These are phyloP conservation scores for Sinocyclocheilus rhinocerous DNA, from an alignment of 2,113 vertebrate genomes.

Conservation along the genomic window DNA sequence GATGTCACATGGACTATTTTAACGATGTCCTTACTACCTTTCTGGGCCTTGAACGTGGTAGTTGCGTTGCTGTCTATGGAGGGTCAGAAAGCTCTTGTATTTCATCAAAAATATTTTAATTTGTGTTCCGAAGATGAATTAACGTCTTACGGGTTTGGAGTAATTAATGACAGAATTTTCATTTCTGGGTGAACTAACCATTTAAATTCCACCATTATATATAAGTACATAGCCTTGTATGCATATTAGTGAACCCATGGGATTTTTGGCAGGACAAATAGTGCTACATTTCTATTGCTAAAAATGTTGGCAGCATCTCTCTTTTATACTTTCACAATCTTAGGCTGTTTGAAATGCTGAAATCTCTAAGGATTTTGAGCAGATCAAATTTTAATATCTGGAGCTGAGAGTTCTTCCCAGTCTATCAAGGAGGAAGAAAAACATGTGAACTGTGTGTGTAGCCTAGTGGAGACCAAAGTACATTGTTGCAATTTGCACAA, in stretches of 20 bases:
- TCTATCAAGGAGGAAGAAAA: slow-evolving; percentile 1
- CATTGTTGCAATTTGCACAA: not conserved
- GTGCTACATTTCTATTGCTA: not conserved
- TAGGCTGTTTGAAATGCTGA: not conserved
- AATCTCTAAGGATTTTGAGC: not conserved
- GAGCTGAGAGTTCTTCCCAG: not conserved
- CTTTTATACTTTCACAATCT: not conserved
- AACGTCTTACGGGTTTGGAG: too few relatives aligned
- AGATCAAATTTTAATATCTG: not conserved
- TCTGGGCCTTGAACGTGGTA: too few relatives aligned
- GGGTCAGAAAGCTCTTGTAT: too few relatives aligned
- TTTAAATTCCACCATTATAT: not conserved
- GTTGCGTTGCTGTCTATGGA: too few relatives aligned
- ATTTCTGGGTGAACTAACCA: too few relatives aligned
- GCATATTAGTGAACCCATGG: not conserved
- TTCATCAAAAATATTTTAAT: too few relatives aligned
- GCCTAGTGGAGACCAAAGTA: not conserved
- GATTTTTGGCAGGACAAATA: slow-evolving; percentile 4
- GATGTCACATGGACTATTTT: too few relatives aligned
- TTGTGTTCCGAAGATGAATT: too few relatives aligned
- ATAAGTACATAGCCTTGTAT: not conserved
- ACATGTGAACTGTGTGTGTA: not conserved
- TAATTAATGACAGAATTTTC: too few relatives aligned
- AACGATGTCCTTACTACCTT: too few relatives aligned
- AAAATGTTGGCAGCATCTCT: not conserved